Base-by-base conservation (phyloP, 2,113 vertebrate species). In the Dendropsophus ebraccatus region DNA sequence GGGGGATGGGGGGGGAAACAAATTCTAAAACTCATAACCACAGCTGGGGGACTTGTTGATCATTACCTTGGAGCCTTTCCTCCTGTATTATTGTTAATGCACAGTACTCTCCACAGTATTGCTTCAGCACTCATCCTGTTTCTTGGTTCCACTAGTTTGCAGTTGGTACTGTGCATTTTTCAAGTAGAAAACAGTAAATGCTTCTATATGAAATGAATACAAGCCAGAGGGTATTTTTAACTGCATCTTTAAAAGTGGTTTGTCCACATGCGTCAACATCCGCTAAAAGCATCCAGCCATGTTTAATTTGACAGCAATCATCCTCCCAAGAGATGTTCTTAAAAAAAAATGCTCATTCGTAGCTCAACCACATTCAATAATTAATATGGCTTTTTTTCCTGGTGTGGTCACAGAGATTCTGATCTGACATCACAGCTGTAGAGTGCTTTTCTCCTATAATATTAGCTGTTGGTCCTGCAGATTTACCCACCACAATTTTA, bases 351-450 rank as follows among this genome's bases (percentile, higher is more conserved):
- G 14, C 56, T 72, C 85, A 19, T 78, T 90, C 87, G 75, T 70
- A 87, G 81, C 87, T 88, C 87, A 86, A 82, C 12, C 78, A 81
- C 85, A 86, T 70, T 89, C 19, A 85, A 90, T 89, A 87, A 88
- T 88, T 88, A 86, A 19, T 65, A 50, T 89, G 88, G 79, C 19
- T 19, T 88, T 21, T 87, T 1, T 17, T 91, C 86, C 56, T 54
- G 70, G 72, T 1, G 82, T 60, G 77, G 28, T 81, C 86, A 37
- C 13, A 58, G 17, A n/a, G 32, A 37, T 37, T 37, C 30, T 58
- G 16, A 11, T 54, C 49, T 77, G 14, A 0, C 17, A 32, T 30
- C 62, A 32, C 14, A 2, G 62, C 7, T 32, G 62, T 30, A 32
- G 13, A 32, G 60, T 12, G 60, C 5, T 13, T 30, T 13, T 30